Percentiles rank a stretch among this genome's conserved stretches.
These are phyloP conservation scores for Zosterops borbonicus DNA, from an alignment of 2,113 vertebrate genomes.

Conservation along the genomic window DNA sequence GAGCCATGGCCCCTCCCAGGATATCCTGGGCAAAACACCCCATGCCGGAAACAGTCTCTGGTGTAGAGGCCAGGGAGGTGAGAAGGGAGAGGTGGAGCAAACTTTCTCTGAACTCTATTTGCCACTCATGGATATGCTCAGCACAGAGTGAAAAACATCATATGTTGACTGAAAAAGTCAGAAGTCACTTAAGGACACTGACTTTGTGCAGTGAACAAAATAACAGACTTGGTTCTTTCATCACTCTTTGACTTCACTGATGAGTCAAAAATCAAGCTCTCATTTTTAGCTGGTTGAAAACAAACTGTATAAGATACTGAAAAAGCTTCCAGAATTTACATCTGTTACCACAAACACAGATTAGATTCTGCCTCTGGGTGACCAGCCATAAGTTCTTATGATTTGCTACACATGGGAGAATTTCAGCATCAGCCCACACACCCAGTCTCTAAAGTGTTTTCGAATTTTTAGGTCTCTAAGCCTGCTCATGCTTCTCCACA, in stretches of 20 bases:
- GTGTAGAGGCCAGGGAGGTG: neutral
- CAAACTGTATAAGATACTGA: neutral
- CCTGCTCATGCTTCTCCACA: neutral
- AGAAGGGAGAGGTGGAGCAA: neutral
- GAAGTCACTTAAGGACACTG: conserved; percentile 13
- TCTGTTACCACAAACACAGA: neutral
- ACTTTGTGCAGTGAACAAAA: neutral
- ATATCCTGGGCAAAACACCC: rapidly evolving
- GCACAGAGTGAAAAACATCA: neutral
- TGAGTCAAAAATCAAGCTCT: conserved; percentile 20
- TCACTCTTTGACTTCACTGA: neutral
- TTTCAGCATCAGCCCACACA: neutral
- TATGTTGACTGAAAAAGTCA: neutral
- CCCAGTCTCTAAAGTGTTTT: neutral
- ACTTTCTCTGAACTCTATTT: neutral
- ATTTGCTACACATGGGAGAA: neutral
- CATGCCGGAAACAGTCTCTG: neutral
- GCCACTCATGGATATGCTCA: neutral
- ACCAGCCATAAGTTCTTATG: neutral
- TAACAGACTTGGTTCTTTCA: neutral
- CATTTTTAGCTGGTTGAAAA: conserved; percentile 16
- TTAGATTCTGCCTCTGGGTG: neutral
- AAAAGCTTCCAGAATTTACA: conserved; percentile 31
- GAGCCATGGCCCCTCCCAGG: neutral
- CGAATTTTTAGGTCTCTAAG: neutral